Percentiles rank a stretch among this genome's conserved stretches.
Conservation (phyloP, 2,113 vertebrate genomes). For the Cyrtonyx montezumae region DNA sequence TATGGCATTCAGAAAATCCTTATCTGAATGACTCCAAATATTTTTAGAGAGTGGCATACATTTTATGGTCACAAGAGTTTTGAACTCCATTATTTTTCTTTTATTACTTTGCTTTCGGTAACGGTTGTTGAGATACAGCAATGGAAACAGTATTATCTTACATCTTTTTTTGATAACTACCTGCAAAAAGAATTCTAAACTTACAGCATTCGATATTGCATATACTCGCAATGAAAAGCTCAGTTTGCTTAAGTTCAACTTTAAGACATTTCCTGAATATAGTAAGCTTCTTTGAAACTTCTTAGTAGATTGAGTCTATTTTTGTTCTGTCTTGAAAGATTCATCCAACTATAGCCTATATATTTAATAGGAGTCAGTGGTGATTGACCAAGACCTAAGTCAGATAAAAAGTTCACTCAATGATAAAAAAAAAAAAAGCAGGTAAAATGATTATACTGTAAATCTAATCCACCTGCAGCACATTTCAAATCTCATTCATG, state of each 20-base stretch:
- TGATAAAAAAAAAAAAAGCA: neutral
- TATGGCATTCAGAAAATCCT: neutral
- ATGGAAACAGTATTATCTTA: neutral
- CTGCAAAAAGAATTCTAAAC: neutral
- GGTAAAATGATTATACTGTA: neutral
- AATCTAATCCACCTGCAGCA: neutral
- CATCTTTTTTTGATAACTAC: neutral
- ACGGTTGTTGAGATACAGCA: neutral
- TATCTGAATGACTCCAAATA: neutral
- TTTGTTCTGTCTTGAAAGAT: neutral
- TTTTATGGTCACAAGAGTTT: neutral
- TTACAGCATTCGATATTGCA: neutral
- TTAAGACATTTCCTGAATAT: neutral
- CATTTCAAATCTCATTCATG: neutral
- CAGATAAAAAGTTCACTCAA: neutral
- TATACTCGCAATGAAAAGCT: neutral
- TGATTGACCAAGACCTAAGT: neutral
- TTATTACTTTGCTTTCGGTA: neutral
- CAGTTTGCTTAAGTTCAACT: neutral
- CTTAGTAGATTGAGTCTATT: neutral
- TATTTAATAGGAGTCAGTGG: neutral
- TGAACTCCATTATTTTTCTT: neutral
- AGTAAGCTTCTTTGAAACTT: neutral
- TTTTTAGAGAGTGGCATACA: neutral
- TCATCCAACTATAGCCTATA: neutral